phyloP scores from a whole-genome alignment of 1,140 invertebrate genomes.

The Eueides isabella region DNA sequence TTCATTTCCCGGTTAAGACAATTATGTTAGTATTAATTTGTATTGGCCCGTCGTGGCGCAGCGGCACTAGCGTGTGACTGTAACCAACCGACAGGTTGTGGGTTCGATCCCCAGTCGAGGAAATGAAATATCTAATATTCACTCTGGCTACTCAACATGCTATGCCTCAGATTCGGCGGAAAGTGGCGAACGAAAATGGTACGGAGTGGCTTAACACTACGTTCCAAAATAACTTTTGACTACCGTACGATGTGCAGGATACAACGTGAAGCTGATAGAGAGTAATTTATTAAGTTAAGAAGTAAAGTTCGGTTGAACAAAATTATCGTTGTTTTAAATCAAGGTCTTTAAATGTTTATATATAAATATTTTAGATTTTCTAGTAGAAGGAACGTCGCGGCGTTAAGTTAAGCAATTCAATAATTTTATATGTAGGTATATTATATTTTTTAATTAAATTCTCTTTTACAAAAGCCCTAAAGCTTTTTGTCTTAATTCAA shows the following conservation, averaged over 20 bases:
- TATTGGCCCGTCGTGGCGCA: no score
- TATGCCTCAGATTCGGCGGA: neutral
- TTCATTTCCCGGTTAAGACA: neutral
- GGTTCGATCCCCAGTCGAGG: neutral
- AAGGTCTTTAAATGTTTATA: no score
- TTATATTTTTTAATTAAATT: no score
- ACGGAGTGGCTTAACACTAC: neutral
- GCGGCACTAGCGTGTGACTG: neutral
- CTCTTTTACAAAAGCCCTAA: no score
- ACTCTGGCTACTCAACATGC: neutral
- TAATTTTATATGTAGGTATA: no score
- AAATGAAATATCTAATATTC: neutral
- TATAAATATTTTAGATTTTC: no score
- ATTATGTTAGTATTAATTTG: neutral
- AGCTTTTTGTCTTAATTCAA: no score
- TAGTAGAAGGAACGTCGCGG: no score
- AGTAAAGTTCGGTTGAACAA: no score
- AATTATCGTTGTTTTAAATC: no score
- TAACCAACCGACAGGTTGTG: neutral
- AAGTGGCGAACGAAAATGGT: neutral
- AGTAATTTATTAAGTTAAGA: no score
- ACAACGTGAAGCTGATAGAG: neutral
- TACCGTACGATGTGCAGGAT: neutral
- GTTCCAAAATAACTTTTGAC: neutral
- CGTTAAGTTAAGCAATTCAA: no score